phyloP scores from a whole-genome alignment of 2,113 vertebrate species.

The Delphinapterus leucas region DNA sequence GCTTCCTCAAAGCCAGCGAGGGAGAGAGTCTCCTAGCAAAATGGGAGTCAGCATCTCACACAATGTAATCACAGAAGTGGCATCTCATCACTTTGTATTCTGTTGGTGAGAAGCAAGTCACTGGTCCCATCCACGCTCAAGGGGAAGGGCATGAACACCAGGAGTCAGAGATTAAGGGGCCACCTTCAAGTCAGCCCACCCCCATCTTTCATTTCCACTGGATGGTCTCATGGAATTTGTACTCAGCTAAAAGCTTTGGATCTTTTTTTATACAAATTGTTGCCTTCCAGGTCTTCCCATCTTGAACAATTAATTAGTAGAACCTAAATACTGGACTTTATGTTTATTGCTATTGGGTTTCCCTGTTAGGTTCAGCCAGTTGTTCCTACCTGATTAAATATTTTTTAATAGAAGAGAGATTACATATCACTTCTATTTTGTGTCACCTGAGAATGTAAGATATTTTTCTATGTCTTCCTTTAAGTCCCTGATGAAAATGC shows the following conservation, averaged over 20 bases:
- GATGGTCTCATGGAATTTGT: not conserved
- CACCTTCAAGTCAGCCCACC: not conserved
- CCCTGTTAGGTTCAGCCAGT: not conserved
- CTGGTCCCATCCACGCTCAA: not conserved
- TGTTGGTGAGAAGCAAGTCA: not conserved
- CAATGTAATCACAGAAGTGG: not conserved
- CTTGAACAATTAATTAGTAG: not conserved
- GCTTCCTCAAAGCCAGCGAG: not conserved
- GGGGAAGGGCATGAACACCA: not conserved
- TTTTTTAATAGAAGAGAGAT: not conserved
- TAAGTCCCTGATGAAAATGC: not conserved
- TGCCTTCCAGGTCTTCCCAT: not conserved
- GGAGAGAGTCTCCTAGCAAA: not conserved
- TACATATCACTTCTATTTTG: not conserved
- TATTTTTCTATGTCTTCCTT: not conserved
- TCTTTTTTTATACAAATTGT: not conserved
- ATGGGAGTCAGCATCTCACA: not conserved
- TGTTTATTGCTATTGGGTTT: not conserved
- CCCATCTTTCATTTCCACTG: not conserved
- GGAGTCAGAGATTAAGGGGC: not conserved
- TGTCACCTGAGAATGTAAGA: not conserved
- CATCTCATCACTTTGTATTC: not conserved
- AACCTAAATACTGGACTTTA: not conserved
- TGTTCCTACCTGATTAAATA: not conserved
- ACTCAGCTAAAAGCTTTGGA: not conserved